Base-by-base conservation (phyloP, 2,888 invertebrate genomes). In the Meiosimyza decipiens region DNA sequence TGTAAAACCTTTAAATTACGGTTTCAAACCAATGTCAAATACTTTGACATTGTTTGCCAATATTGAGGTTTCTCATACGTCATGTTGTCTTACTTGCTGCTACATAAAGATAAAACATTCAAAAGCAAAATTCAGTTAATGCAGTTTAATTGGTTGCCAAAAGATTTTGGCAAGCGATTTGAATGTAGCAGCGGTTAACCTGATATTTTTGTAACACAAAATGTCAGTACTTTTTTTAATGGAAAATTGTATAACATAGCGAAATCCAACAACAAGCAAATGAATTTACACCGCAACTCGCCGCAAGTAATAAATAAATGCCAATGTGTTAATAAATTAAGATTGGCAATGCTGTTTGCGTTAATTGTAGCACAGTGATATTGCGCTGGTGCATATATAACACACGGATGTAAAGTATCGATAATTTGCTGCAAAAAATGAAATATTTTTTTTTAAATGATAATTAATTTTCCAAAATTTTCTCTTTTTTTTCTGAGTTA, bases 261-360 rank as follows among this genome's bases (percentile, higher is more conserved):
- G 18, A 28, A 28, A 7, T 13, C 57, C 57, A 16, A 28, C 57
- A 28, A 57, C 22, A 13, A 28, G 22, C 28, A 22, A 28, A 57
- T 52, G 18, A 54, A 67, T 57, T 49, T 49, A 13, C 51, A 51
- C 7, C 51, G 18, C 22, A 13, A 47, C 5, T 22, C 67, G n/a
- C 55, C 9, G 47, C 54, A 66, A 52, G 54, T 40, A 40, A 54
- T 22, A 57, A 22, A 15, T 57, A 22, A 28, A 57, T 54, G 40
- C 66, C 15, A 54, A 54, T n/a, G 40, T 54, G 54, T 12, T 22
- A 66, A 66, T 66, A 54, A 33, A 28, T 16, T 66, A 33, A 40
- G 18, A 16, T 40, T 66, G 66, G 54, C 66, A 66, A 28, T n/a
- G 54, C 66, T 66, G 54, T 5, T 47, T 2, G 54, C n/a, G n/a